Evolutionary conservation across 2,113 vertebrate genomes (phyloP).

Genomic region (Toxotes chatareus): DNA sequence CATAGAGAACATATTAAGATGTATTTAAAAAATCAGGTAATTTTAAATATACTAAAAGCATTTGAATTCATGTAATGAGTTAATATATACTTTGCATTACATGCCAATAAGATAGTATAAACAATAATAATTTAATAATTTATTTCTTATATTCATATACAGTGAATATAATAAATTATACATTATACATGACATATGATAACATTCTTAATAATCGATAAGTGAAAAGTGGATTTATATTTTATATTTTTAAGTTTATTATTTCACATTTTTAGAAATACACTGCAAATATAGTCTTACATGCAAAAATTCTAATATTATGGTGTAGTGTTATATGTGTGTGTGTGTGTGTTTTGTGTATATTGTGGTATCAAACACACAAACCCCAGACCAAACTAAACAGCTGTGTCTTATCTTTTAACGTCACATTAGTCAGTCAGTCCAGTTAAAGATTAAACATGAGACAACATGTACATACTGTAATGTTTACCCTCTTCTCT

Average conservation of each 20-base stretch:
- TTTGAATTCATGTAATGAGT: neutral
- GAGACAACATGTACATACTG: conserved; percentile 15
- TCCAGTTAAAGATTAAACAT: conserved; percentile 58
- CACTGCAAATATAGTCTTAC: neutral
- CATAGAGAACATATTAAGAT: neutral
- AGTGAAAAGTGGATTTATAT: neutral
- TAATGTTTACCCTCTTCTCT: conserved; percentile 43
- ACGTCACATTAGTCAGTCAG: neutral
- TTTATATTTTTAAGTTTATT: neutral
- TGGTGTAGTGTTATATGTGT: neutral
- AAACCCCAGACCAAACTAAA: neutral
- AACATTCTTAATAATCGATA: neutral
- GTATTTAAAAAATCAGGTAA: neutral
- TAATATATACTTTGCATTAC: too few species aligned
- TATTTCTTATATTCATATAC: neutral
- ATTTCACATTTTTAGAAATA: neutral
- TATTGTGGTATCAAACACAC: neutral
- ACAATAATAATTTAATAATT: neutral
- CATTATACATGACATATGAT: too few species aligned
- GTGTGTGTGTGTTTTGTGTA: neutral
- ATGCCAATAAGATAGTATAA: neutral
- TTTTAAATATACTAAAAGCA: neutral
- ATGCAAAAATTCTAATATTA: neutral
- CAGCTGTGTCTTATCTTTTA: neutral
- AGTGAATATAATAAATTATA: neutral